Percentiles rank a stretch among this genome's conserved stretches.
phyloP scores from a whole-genome alignment of 2,113 vertebrate species.

The Diglossa brunneiventris region DNA sequence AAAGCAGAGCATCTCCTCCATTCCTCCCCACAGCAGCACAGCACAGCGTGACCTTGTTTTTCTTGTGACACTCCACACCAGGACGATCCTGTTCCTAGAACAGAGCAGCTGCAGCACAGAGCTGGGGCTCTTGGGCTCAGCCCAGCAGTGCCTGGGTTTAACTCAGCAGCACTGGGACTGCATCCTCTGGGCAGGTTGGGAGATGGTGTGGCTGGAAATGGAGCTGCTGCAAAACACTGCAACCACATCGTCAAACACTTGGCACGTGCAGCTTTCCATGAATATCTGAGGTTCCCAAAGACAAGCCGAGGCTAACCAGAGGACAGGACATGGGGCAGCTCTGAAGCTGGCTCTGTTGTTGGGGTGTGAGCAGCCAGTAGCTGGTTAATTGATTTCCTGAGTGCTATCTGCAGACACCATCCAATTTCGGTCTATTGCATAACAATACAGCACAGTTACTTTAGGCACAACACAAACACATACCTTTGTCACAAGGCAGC shows the following conservation, averaged over 20 bases:
- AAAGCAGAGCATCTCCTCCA: background rate
- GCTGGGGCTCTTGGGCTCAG: background rate
- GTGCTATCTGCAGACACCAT: background rate
- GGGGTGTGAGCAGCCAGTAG: background rate
- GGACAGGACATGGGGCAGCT: background rate
- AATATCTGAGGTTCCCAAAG: background rate
- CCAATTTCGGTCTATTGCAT: background rate
- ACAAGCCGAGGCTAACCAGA: background rate
- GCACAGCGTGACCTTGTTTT: too few relatives aligned
- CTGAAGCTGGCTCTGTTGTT: background rate
- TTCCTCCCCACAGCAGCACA: background rate
- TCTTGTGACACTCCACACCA: fast-evolving
- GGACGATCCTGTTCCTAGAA: fast-evolving
- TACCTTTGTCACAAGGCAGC: background rate
- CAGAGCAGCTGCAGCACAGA: background rate
- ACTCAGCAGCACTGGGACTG: background rate
- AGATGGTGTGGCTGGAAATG: fast-evolving
- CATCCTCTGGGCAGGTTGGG: background rate
- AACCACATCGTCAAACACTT: background rate
- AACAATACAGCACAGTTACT: background rate
- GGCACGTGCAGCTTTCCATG: background rate
- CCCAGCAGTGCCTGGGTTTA: background rate
- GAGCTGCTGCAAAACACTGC: background rate
- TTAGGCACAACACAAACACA: background rate
- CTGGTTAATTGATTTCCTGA: background rate